Conservation (phyloP, 2,888 invertebrate species). For the Pristionchus maxplancki region DNA sequence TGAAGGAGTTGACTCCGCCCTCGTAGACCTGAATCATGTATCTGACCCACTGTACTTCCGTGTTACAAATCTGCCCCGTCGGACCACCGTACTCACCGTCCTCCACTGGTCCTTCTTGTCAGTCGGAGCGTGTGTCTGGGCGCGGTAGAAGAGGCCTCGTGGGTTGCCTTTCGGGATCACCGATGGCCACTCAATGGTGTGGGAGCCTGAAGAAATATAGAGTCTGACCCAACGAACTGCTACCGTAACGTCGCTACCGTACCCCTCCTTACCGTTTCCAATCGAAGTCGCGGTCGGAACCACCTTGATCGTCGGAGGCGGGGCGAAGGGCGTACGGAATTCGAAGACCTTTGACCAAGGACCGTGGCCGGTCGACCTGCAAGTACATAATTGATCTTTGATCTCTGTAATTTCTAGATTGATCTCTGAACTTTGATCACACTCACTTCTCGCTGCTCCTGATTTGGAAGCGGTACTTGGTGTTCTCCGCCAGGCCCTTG, state of each 20-base stretch:
- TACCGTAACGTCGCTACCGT: too few species aligned
- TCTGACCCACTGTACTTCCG: too few species aligned
- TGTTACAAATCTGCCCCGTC: background rate
- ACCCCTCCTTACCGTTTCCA: slow-evolving; percentile 35
- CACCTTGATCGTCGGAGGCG: slow-evolving; percentile 86
- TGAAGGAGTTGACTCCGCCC: background rate
- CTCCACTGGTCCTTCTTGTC: slow-evolving; percentile 60
- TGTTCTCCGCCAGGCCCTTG: slow-evolving; percentile 82
- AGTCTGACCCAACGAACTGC: background rate
- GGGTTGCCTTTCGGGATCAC: slow-evolving; percentile 52
- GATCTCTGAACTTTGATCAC: background rate
- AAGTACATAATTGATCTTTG: slow-evolving; percentile 20
- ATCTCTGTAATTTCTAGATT: background rate
- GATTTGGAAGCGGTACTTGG: slow-evolving; percentile 89
- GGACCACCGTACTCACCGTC: slow-evolving; percentile 53
- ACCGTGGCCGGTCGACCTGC: slow-evolving; percentile 83
- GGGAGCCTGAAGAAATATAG: background rate
- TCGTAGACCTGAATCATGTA: slow-evolving; percentile 28
- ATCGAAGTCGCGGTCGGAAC: slow-evolving; percentile 82
- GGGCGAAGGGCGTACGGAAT: slow-evolving; percentile 87
- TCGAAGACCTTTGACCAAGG: slow-evolving; percentile 85
- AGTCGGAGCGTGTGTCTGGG: slow-evolving; percentile 56
- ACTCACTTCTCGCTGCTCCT: slow-evolving; percentile 82
- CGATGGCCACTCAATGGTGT: slow-evolving; percentile 61
- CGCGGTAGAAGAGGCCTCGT: slow-evolving; percentile 56